Percentiles rank a stretch among this genome's conserved stretches.
These are phyloP conservation scores for Ctenochaetus hawaiiensis DNA, from an alignment of 2,797 vertebrate genomes.

Conservation along the genomic window DNA sequence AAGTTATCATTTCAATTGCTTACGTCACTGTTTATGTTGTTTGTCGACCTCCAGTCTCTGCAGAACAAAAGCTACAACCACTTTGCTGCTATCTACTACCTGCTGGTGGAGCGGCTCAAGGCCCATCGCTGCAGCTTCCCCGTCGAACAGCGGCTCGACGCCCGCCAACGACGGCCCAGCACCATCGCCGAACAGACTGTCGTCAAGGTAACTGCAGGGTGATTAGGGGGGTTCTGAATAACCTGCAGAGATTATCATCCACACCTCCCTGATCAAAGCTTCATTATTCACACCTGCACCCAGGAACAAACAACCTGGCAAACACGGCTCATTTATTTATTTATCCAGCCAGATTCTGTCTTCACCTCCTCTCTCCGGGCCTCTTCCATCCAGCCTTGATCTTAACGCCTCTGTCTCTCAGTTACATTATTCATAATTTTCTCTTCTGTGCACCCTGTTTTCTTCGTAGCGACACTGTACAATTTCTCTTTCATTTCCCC, in stretches of 20 bases:
- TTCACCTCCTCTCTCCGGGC: slow-evolving; percentile 35
- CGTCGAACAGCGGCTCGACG: slow-evolving; percentile 93
- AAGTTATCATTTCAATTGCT: slow-evolving; percentile 24
- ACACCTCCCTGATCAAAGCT: slow-evolving; percentile 73
- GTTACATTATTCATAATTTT: slow-evolving; percentile 66
- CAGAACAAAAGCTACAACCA: slow-evolving; percentile 99
- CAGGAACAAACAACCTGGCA: slow-evolving; percentile 45
- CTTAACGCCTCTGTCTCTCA: slow-evolving; percentile 37
- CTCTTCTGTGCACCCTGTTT: slow-evolving; percentile 27
- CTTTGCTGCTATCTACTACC: slow-evolving; percentile 98
- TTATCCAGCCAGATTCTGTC: slow-evolving; percentile 37
- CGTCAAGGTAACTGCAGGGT: slow-evolving; percentile 89
- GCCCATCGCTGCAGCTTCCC: slow-evolving; percentile 98
- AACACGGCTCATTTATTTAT: slow-evolving; percentile 47
- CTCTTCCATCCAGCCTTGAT: slow-evolving; percentile 61
- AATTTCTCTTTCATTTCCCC: slow-evolving; percentile 52
- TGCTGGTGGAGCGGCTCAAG: slow-evolving; percentile 97
- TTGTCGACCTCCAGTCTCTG: slow-evolving; percentile 88
- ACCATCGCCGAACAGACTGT: slow-evolving; percentile 95
- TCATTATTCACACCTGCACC: slow-evolving; percentile 73
- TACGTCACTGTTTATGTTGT: slow-evolving; percentile 17
- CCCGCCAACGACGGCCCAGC: slow-evolving; percentile 95
- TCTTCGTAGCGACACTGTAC: slow-evolving; percentile 34
- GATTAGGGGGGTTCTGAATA: slow-evolving; percentile 44
- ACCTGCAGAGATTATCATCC: slow-evolving; percentile 51